Conservation (phyloP, 2,888 invertebrate genomes). For the Sinohyriopsis cumingii region DNA sequence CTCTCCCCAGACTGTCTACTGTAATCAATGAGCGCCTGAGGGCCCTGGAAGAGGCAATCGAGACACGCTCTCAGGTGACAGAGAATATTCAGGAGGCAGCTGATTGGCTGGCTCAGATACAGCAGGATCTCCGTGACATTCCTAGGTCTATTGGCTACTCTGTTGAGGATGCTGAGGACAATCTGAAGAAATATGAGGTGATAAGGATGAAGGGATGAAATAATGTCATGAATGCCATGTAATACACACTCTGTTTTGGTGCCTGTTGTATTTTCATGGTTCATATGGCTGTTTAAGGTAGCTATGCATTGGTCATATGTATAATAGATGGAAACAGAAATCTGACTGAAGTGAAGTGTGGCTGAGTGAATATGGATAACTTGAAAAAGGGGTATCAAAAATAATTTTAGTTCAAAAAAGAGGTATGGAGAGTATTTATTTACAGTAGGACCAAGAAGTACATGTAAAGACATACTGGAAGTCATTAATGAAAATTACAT, state of each 20-base stretch:
- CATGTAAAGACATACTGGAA: no score
- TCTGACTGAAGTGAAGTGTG: no score
- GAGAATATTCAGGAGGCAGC: constrained; percentile 85
- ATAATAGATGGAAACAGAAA: no score
- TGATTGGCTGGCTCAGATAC: constrained; percentile 86
- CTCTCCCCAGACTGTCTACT: constrained; percentile 21
- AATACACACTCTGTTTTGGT: neutral
- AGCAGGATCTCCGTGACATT: constrained; percentile 73
- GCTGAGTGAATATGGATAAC: neutral
- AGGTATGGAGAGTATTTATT: no score
- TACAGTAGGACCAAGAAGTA: no score
- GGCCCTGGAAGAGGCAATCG: constrained; percentile 82
- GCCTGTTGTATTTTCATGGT: neutral
- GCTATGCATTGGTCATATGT: no score
- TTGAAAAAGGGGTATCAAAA: no score
- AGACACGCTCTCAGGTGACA: constrained; percentile 86
- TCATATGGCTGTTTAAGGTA: no score
- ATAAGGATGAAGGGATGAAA: neutral
- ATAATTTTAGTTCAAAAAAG: no score
- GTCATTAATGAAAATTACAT: no score
- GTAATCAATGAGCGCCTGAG: constrained; percentile 38
- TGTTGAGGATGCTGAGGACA: constrained; percentile 90
- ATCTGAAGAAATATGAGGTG: constrained; percentile 73
- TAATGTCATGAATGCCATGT: neutral
- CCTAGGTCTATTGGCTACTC: constrained; percentile 80